phyloP scores from a whole-genome alignment of 2,113 vertebrate species.

The Elanoides forficatus region DNA sequence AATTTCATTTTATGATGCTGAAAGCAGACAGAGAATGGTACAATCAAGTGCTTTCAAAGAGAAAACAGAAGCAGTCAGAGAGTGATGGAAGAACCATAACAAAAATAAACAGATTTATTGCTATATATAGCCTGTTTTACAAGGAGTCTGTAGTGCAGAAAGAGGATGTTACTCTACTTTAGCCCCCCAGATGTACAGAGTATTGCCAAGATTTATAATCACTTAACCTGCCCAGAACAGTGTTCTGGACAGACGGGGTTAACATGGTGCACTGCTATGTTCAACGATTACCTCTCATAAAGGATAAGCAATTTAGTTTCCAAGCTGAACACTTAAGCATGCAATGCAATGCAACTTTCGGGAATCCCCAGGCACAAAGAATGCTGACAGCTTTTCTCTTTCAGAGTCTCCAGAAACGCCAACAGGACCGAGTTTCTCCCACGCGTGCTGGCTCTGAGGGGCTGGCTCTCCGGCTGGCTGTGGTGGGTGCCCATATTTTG shows the following conservation, averaged over 20 bases:
- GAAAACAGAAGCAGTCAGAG: not conserved
- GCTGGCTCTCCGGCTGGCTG: not conserved
- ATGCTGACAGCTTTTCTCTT: not conserved
- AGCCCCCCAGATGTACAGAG: not conserved
- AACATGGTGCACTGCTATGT: fast-evolving
- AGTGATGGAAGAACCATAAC: not conserved
- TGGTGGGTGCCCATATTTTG: not conserved
- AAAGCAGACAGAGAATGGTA: not conserved
- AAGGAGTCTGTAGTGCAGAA: not conserved
- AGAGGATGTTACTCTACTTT: not conserved
- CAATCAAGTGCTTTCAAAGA: not conserved
- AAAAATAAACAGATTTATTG: conserved; percentile 20
- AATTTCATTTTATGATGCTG: conserved; percentile 21
- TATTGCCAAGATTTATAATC: not conserved
- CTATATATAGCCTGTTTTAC: not conserved
- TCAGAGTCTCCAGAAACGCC: not conserved
- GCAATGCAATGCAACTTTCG: not conserved
- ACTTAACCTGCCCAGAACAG: not conserved
- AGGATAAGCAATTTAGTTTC: not conserved
- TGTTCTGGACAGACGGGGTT: not conserved
- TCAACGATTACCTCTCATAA: not conserved
- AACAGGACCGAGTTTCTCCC: fast-evolving
- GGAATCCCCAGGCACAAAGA: not conserved
- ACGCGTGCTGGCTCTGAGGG: fast-evolving
- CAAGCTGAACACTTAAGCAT: not conserved